Evolutionary conservation across 1,140 invertebrate species (phyloP), one percentile per base, ranked within the genome.

Genomic region (Drosophila eugracilis): DNA sequence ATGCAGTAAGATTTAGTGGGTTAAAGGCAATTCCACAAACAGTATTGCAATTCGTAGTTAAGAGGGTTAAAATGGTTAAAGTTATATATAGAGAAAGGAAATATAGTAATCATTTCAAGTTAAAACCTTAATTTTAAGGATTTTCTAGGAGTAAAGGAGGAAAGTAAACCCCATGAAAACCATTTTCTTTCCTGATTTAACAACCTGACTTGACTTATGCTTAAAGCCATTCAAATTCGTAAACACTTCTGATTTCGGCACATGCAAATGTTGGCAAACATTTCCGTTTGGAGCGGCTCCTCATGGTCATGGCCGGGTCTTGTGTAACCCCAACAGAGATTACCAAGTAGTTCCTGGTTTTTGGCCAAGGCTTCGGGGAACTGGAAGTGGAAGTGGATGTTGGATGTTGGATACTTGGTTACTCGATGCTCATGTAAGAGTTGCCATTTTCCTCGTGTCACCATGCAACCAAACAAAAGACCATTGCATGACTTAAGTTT

Each of bases 281-380:
- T 49, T 36, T 39, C 39, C 44, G 28, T 28, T 21, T 28, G 3
- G 3, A 9, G 5, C 3, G 15, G 5, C 17, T 19, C 14, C 3
- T 14, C 42, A 75, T 55, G 77, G 76, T 58, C 76, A 79, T 47
- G 77, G 77, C 47, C 76, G 50, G 42, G 37, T 47, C 22, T 63
- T 63, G 42, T 63, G 58, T 63, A 63, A 62, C 39, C 17, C n/a
- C n/a, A n/a, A n/a, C 42, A 39, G 28, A 59, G n/a, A 17, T 36
- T 10, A 5, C 19, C 58, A 15, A 6, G 4, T 22, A 48, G 42
- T 63, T 65, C 59, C 58, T 65, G 62, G 36, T 65, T 65, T 55
- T 55, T 39, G 62, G 42, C 9, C 62, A 66, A 66, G 62, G 41
- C 62, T 62, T 60, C 36, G 57, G 49, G 39, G 60, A 47, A 45